Percentiles rank a stretch among this genome's conserved stretches.
These are phyloP conservation scores for Stegastes partitus DNA, from an alignment of 2,113 vertebrate species.

Conservation along the genomic window DNA sequence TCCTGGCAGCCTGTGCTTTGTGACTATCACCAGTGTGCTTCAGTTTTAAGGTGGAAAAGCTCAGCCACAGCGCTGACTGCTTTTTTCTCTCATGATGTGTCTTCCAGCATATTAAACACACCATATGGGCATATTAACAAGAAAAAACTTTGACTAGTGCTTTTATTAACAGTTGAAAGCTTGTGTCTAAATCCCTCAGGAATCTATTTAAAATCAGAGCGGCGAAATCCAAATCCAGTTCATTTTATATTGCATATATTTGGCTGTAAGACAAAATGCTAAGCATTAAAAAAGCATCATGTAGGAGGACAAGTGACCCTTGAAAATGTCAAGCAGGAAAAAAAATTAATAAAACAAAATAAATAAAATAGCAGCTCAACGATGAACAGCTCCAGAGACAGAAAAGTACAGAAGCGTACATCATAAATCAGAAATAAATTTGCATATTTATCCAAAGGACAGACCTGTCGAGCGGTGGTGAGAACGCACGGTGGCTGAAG, in stretches of 20 bases:
- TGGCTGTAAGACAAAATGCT: neutral
- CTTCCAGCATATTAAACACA: too few species aligned
- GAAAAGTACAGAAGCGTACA: conserved; percentile 23
- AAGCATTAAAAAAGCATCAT: neutral
- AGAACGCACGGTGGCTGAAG: conserved; percentile 29
- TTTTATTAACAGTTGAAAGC: too few species aligned
- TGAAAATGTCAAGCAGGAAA: conserved; percentile 30
- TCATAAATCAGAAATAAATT: conserved; percentile 17
- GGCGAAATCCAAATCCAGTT: neutral
- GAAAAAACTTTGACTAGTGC: too few species aligned
- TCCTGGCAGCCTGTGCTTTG: too few species aligned
- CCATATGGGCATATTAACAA: too few species aligned
- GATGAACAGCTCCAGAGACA: conserved; percentile 7
- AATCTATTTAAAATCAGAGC: neutral
- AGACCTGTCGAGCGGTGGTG: conserved; percentile 7
- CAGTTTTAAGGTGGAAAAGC: too few species aligned
- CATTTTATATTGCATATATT: neutral
- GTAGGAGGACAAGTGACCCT: neutral
- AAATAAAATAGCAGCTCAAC: neutral
- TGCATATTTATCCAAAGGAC: conserved; percentile 45
- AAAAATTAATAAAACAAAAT: conserved; percentile 14
- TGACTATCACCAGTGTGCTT: too few species aligned
- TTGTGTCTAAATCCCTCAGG: too few species aligned
- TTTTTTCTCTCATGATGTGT: too few species aligned
- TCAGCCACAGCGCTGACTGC: too few species aligned